Percentiles rank a stretch among this genome's conserved stretches.
phyloP scores from a whole-genome alignment of 1,140 invertebrate genomes.

The Ceratosolen solmsi region DNA sequence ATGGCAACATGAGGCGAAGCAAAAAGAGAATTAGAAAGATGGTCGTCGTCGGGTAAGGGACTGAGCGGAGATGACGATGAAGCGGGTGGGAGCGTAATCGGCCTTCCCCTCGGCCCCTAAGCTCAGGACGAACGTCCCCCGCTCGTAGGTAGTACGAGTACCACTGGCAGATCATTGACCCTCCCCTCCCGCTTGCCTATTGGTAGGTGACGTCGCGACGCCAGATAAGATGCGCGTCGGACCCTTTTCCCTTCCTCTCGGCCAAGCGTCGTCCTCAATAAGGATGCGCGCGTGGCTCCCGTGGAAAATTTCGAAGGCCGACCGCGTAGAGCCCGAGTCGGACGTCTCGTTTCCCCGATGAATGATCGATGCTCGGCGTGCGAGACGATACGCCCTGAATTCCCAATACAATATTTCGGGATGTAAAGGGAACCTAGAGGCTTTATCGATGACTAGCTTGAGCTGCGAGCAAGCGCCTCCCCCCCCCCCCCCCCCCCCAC shows the following conservation, averaged over 20 bases:
- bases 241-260: background rate
- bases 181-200: background rate
- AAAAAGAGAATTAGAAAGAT: too few relatives aligned
- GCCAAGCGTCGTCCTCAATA: background rate
- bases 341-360: background rate
- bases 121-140: background rate
- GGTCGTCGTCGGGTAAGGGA: too few relatives aligned
- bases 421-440: too few relatives aligned
- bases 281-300: background rate
- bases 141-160: background rate
- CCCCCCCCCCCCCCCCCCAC: too few relatives aligned
- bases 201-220: background rate
- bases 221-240: background rate
- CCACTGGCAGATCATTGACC: background rate
- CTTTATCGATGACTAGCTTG: background rate
- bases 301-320: constrained; percentile 15
- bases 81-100: too few relatives aligned
- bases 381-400: background rate
- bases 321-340: background rate
- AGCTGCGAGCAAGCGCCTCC: too few relatives aligned
- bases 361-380: background rate
- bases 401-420: background rate
- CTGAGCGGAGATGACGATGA: too few relatives aligned
- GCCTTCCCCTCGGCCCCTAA: background rate
- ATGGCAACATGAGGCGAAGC: too few relatives aligned